Evolutionary conservation across 2,888 invertebrate species (phyloP).

Genomic region (Scaptomyza caliginosa): DNA sequence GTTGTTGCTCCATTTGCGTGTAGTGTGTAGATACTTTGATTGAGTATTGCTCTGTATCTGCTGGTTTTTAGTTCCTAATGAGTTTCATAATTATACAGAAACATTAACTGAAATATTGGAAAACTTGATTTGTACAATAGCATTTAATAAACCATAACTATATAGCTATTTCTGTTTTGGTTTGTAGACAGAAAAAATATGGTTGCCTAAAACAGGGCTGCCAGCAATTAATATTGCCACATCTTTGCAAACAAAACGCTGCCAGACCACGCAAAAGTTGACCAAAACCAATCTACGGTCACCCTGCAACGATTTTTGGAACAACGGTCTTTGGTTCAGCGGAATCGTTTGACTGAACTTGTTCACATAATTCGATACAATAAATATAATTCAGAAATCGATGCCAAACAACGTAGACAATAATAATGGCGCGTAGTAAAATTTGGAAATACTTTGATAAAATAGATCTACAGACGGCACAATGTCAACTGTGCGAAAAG

Average conservation of each 20-base stretch:
- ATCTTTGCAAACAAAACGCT: not conserved
- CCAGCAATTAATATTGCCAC: constrained; percentile 33
- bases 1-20: constrained; percentile 81
- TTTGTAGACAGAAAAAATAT: constrained; percentile 68
- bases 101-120: constrained; percentile 42
- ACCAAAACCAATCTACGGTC: constrained; percentile 2
- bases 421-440: constrained; percentile 64
- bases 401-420: constrained; percentile 39
- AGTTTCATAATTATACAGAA: constrained; percentile 53
- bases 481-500: constrained; percentile 57
- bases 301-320: too few species aligned
- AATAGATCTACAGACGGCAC: constrained; percentile 51
- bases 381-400: constrained; percentile 25
- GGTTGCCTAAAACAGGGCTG: constrained; percentile 57
- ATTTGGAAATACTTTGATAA: constrained; percentile 65
- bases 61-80: constrained; percentile 35
- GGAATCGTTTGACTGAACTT: constrained; percentile 2
- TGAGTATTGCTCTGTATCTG: constrained; percentile 38
- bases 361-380: constrained; percentile 28
- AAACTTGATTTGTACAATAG: constrained; percentile 29
- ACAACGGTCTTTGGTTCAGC: not conserved
- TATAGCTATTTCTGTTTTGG: constrained; percentile 58
- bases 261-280: constrained; percentile 2
- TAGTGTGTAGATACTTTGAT: constrained; percentile 32
- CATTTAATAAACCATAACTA: constrained; percentile 51